Evolutionary conservation across 2,113 vertebrate species (phyloP), one percentile per base, ranked within the genome.

Genomic region (Miniopterus natalensis): DNA sequence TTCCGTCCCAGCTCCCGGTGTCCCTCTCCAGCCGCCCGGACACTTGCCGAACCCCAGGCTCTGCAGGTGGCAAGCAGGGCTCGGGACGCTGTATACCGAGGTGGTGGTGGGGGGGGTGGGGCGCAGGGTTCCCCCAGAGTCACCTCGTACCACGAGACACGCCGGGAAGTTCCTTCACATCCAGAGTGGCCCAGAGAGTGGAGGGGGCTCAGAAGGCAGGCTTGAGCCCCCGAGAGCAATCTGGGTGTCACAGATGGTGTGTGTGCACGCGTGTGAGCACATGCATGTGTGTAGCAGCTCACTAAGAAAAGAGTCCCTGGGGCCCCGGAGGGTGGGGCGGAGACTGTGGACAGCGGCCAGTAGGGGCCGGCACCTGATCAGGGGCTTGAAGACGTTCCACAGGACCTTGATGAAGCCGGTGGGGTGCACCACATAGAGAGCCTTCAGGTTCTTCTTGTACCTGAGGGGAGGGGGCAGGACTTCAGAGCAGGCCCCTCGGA

Each of bases 401-500:
- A 99, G 97, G 42, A 99, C 98, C 87, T 98, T 97, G 98, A 99
- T 99, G 96, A 99, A 99, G 98, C 98, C 99, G 55, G 99, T 99
- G 2, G 99, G 99, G 95, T 99, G 99, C 53, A 99, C 98, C 1
- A 99, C 98, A 36, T 98, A 99, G 1, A 99, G 98, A 0, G 98
- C 98, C 97, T 99, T 99, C 96, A 99, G 96, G 96, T 99, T 99
- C 98, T 99, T 99, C 98, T 98, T 99, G 98, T 99, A 99, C 95
- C 99, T 99, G 94, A 12, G 93, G 90, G 83, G 83, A 96, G 96
- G 78, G 0, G 27, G 0, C 36, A 1, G 0, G 42, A 4, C 1
- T 5, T 70, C 47, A 51, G 73, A 31, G 14, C n/a, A 0, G 0
- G 3, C 0, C 25, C 13, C 45, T 1, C 6, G 0, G 42, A 53